Evolutionary conservation across 2,113 vertebrate genomes (phyloP).

Genomic region (Mohoua ochrocephala): DNA sequence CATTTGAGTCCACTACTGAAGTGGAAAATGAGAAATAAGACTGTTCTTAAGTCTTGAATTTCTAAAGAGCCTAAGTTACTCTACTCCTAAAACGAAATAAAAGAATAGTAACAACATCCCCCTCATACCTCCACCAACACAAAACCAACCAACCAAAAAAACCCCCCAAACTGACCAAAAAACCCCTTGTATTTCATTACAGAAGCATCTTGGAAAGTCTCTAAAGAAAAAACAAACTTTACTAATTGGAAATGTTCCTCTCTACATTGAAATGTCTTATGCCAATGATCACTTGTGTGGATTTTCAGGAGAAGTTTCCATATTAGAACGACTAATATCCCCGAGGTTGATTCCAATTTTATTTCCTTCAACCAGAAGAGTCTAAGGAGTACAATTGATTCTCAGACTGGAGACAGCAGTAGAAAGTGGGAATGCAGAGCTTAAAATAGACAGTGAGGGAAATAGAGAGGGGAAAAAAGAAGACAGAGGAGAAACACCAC

Average conservation of each 20-base stretch:
- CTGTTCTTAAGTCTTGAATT: neutral
- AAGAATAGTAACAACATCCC: neutral
- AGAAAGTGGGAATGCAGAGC: neutral
- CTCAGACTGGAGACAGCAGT: neutral
- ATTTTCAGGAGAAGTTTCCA: neutral
- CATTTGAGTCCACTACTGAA: neutral
- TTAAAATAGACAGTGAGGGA: neutral
- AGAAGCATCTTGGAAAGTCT: neutral
- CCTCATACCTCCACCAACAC: fast-evolving
- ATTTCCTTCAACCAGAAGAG: neutral
- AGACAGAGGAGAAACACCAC: neutral
- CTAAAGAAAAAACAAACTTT: neutral
- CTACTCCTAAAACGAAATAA: neutral
- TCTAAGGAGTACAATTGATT: neutral
- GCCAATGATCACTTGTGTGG: neutral
- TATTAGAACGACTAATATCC: neutral
- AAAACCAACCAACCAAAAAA: neutral
- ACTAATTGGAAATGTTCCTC: neutral
- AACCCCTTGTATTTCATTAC: fast-evolving
- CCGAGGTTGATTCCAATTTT: neutral
- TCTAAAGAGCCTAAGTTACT: neutral
- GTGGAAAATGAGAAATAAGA: neutral
- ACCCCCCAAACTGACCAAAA: fast-evolving
- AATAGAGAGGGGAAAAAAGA: neutral
- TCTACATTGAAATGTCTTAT: neutral